Base-by-base conservation (phyloP, 2,888 invertebrate genomes). In the Dioctria linearis region DNA sequence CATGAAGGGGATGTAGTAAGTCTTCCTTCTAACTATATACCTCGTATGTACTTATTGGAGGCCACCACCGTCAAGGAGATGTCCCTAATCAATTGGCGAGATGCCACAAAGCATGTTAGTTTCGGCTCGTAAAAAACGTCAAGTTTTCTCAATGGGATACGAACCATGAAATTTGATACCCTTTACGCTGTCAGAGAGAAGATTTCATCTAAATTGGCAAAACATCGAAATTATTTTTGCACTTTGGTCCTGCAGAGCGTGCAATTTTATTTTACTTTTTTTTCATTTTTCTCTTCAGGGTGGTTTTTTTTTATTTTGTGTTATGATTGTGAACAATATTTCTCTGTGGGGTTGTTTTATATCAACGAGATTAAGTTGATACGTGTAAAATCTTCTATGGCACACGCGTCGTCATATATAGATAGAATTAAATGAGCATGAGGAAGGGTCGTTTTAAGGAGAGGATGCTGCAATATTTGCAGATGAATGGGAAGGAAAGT, bases 81-180 rank as follows among this genome's bases (percentile, higher is more conserved):
- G 61, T 61, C 61, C 61, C 61, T 39, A 39, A 61, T 61, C 61
- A 61, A 61, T 61, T 61, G 61, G 61, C 37, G 61, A 61, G 39
- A 6, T 61, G 61, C 61, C 61, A 61, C 61, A 61, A 39, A 61
- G 61, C 61, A 39, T 39, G 61, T 61, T 61, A 61, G 61, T 61
- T 61, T 6, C 61, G 25, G n/a, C 25, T 25, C 4, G 11, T 54
- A 54, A 61, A 61, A 61, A 61, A 61, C 37, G 61, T 37, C 5
- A 61, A 61, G 39, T 61, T 61, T 61, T 37, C 61, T 61, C 61
- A 61, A 39, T 6, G 39, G 61, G 13, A 25, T 61, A 39, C 11
- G 61, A 61, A 61, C 61, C 61, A 61, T 61, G 61, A 61, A 61
- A 61, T 61, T 61, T 61, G 61, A 61, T 61, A 61, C 61, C 61